Percentiles rank a stretch among this genome's conserved stretches.
phyloP scores from a whole-genome alignment of 2,888 invertebrate species.

The Calameuta filiformis region DNA sequence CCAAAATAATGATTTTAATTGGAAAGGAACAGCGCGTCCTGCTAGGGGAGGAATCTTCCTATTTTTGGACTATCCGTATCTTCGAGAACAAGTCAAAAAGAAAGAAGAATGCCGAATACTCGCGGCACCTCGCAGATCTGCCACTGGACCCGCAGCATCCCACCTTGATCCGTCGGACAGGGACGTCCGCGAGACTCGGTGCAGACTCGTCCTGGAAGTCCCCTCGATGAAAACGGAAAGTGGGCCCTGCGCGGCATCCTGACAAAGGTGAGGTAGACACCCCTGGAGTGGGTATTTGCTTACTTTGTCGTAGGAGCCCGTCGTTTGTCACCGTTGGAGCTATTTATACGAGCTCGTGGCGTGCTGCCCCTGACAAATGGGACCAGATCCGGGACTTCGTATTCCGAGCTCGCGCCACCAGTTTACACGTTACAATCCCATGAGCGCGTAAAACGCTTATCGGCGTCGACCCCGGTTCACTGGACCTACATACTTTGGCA shows the following conservation, averaged over 20 bases:
- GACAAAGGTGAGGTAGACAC: constrained; percentile 1
- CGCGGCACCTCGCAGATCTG: neutral
- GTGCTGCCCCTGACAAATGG: constrained; percentile 55
- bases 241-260: neutral
- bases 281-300: constrained; percentile 42
- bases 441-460: constrained; percentile 29
- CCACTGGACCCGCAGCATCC: too few relatives aligned
- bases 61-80: neutral
- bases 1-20: constrained; percentile 40
- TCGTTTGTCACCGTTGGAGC: constrained; percentile 58
- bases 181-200: too few relatives aligned
- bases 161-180: too few relatives aligned
- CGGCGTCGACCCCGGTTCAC: constrained; percentile 17
- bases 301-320: constrained; percentile 55
- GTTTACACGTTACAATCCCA: constrained; percentile 19
- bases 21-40: constrained; percentile 15
- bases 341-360: constrained; percentile 55
- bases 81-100: neutral
- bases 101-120: neutral
- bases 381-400: constrained; percentile 39
- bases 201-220: too few relatives aligned
- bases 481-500: too few relatives aligned
- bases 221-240: too few relatives aligned
- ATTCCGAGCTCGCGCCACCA: constrained; percentile 35
- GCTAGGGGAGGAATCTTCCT: neutral